These are phyloP conservation scores for Microctonus brassicae DNA, from an alignment of 2,888 invertebrate species.

Conservation along the genomic window DNA sequence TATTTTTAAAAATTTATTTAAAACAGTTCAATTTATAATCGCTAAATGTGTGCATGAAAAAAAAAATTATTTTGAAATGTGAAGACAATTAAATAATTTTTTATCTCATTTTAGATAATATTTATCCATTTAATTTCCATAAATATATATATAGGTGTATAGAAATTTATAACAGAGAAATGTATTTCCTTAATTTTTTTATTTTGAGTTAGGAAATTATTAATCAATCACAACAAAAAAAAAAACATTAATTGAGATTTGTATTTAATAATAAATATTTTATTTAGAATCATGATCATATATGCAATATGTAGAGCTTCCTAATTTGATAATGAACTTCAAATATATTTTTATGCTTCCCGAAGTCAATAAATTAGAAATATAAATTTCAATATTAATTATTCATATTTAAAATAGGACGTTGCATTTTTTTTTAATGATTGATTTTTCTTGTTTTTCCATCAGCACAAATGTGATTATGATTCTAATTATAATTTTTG, in stretches of 20 bases:
- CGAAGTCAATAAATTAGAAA: not conserved
- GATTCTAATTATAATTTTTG: slow-evolving; percentile 13
- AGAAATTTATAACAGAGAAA: too few species aligned
- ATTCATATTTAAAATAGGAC: too few species aligned
- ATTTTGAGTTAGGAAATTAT: not conserved
- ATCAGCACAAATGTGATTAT: not conserved
- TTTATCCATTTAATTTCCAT: too few species aligned
- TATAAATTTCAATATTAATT: not conserved
- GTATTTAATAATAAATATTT: not conserved
- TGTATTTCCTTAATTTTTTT: too few species aligned
- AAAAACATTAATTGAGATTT: not conserved
- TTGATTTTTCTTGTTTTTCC: not conserved
- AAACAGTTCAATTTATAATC: too few species aligned
- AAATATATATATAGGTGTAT: too few species aligned
- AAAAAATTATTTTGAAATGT: too few species aligned
- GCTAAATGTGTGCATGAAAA: too few species aligned
- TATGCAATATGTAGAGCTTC: slow-evolving; percentile 10
- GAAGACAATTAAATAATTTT: too few species aligned
- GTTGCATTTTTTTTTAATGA: not conserved
- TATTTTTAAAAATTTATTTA: too few species aligned
- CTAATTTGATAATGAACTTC: not conserved
- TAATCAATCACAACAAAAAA: not conserved
- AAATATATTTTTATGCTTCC: not conserved
- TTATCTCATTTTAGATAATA: too few species aligned
- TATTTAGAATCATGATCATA: slow-evolving; percentile 13